Evolutionary conservation across 2,113 vertebrate genomes (phyloP), one percentile per base, ranked within the genome.

Genomic region (Siniperca chuatsi): DNA sequence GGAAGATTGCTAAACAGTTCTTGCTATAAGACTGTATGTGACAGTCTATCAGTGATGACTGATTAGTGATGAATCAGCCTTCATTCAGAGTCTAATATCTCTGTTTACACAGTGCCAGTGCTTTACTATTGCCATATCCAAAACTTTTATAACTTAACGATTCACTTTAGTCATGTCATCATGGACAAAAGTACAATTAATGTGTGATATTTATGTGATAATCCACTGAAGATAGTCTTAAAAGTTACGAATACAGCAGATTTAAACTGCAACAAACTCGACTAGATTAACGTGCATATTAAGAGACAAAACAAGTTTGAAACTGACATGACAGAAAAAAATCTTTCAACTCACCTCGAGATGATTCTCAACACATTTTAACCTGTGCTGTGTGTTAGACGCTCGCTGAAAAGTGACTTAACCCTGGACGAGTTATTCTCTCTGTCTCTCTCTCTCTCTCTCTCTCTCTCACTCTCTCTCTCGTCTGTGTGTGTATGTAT

Each of bases 291-390:
- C 23, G 42, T 81, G 0, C 33, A 6, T 33, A 2, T 23, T 25
- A 25, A 15, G 25, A 37, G 42, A 40, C 6, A 33, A 70, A 50
- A 66, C 18, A 48, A 40, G 11, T 23, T 75, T 50, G 7, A 82
- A 71, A 55, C 54, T 65, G 35, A 33, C 11, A 68, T 2, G 48
- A 74, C 33, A n/a, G 42, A 33, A 9, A 9, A 23, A 40, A 48
- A n/a, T 60, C 11, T n/a, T 21, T 48, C 0, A 21, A 29, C 87
- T 90, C 66, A 91, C 89, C 87, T 42, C 0, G 2, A n/a, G 9
- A 35, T 18, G 18, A 9, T 13, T 10, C 81, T 61, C 35, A 54
- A 55, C 62, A 9, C 61, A 35, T 58, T 54, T 61, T 62, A 44
- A 64, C 46, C 58, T 60, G 61, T 15, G 25, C 33, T 62, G 44